These are phyloP conservation scores for Vanessa tameamea DNA, from an alignment of 1,140 invertebrate genomes.

Conservation along the genomic window DNA sequence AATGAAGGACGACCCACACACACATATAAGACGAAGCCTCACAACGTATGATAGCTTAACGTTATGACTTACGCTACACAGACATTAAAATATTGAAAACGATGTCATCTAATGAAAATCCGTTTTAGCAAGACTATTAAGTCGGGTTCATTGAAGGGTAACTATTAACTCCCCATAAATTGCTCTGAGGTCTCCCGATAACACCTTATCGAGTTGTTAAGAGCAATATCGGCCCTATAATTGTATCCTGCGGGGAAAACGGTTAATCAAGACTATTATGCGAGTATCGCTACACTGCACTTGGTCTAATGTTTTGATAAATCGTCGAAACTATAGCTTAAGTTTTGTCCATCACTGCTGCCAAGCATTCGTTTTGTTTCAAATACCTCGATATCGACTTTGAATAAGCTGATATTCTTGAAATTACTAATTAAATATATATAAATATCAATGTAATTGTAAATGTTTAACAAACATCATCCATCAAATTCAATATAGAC, in stretches of 20 bases:
- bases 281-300: constrained; percentile 41
- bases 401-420: no score
- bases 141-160: constrained; percentile 58
- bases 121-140: constrained; percentile 45
- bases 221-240: constrained; percentile 65
- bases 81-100: constrained; percentile 39
- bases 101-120: constrained; percentile 45
- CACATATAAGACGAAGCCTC: not conserved
- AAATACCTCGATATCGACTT: not conserved
- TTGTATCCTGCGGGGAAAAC: constrained; percentile 57
- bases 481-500: constrained; percentile 35
- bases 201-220: constrained; percentile 72
- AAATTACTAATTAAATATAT: no score
- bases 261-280: constrained; percentile 54
- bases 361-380: not conserved
- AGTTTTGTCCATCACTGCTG: constrained; percentile 10
- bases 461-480: constrained; percentile 32
- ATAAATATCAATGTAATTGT: not conserved
- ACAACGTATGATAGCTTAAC: not conserved
- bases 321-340: constrained; percentile 36
- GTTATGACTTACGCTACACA: not conserved
- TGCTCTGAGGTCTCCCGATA: constrained; percentile 66
- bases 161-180: constrained; percentile 74
- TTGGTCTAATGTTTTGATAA: constrained; percentile 48
- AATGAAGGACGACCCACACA: not conserved